phyloP scores from a whole-genome alignment of 1,140 invertebrate genomes.

The Magallana angulata region DNA sequence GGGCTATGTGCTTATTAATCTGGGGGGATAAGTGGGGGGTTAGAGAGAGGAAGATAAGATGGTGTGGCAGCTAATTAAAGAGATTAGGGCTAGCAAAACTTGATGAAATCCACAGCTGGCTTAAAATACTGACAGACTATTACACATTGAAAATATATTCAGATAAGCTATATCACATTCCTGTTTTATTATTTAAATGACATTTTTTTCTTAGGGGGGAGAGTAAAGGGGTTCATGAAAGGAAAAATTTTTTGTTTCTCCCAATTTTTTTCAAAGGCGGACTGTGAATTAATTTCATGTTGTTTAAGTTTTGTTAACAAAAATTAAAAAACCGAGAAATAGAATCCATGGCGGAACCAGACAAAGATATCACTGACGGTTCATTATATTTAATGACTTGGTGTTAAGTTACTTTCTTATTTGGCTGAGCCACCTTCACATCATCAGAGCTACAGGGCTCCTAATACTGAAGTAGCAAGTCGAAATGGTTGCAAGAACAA shows the following conservation, averaged over 20 bases:
- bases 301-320: not conserved
- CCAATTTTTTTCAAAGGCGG: not conserved
- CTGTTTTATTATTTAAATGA: not conserved
- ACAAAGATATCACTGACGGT: slow-evolving; percentile 33
- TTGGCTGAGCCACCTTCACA: not conserved
- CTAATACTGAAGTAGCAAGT: slow-evolving; percentile 1
- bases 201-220: not conserved
- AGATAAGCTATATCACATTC: slow-evolving; percentile 35
- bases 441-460: not conserved
- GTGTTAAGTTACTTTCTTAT: slow-evolving; percentile 2
- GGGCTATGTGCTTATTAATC: slow-evolving; percentile 23
- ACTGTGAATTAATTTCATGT: slow-evolving; percentile 10
- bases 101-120: slow-evolving; percentile 32
- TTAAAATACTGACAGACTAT: slow-evolving; percentile 1
- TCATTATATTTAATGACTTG: slow-evolving; percentile 34
- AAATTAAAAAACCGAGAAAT: too few relatives aligned
- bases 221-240: not conserved
- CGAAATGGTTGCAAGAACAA: not conserved
- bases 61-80: slow-evolving; percentile 37
- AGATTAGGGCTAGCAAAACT: slow-evolving; percentile 22
- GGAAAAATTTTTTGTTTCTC: slow-evolving; percentile 9
- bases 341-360: not conserved
- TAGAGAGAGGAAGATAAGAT: slow-evolving; percentile 29
- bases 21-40: slow-evolving; percentile 33
- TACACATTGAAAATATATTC: slow-evolving; percentile 26